Evolutionary conservation across 2,888 invertebrate genomes (phyloP), one percentile per base, ranked within the genome.

Genomic region (Oxystoma pomonae): DNA sequence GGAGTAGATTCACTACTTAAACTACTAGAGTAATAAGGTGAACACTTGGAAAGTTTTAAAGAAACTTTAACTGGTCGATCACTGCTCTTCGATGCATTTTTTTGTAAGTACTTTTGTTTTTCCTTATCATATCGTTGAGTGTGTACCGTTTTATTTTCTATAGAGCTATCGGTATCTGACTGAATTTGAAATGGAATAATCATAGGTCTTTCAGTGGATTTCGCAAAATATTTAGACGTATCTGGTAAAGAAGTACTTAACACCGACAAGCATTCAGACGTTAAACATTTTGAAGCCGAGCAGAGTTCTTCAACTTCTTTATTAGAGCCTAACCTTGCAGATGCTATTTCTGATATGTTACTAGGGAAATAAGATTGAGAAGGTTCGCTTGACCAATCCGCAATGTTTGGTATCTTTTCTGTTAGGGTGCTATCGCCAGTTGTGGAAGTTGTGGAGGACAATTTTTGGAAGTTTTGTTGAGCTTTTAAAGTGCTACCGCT

Each of bases 371-470:
- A 80, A 68, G 76, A 76, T 57, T 73, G 74, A 49, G 88, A 87
- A 2, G 87, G 86, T 22, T 90, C 85, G 16, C 90, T 82, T 0
- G 90, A 90, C 90, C 91, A 91, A 67, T 92, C 91, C 0, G 91
- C 90, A 71, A 91, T 89, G 1, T 91, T 90, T 59, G 91, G 90
- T 9, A 91, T 90, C 71, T 87, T 81, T 75, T 87, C 87, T 0
- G 87, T 87, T 59, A 90, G 77, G 2, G 80, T 80, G 67, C 77
- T 78, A 65, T 79, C 79, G 1, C 78, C 78, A 16, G 73, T 73
- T 16, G 71, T 70, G 3, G 78, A 77, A 19, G 75, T 75, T 52
- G 73, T 76, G 2, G 79, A 78, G 9, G 80, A 80, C 53, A 80
- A 67, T 68, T 80, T 80, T 63, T 80, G 80, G 67, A 80, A 80